Percentiles rank a stretch among this genome's conserved stretches.
phyloP scores from a whole-genome alignment of 2,888 invertebrate species.

The Mythimna loreyi region DNA sequence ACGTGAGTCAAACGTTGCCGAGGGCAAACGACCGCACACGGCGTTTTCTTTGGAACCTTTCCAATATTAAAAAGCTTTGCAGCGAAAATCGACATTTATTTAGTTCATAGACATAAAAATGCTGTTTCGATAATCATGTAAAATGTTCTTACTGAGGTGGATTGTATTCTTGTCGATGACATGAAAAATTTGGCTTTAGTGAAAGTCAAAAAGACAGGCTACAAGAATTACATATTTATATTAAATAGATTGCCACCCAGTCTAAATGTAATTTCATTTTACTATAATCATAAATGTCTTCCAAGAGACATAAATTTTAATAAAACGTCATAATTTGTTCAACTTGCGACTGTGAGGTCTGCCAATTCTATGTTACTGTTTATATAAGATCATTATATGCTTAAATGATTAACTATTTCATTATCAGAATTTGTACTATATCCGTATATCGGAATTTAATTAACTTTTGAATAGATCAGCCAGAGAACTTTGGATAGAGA shows the following conservation, averaged over 20 bases:
- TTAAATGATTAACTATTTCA: constrained; percentile 5
- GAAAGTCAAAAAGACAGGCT: neutral
- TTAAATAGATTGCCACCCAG: neutral
- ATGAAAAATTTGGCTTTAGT: neutral
- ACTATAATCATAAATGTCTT: constrained; percentile 9
- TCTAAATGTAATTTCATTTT: neutral
- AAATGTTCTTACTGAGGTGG: neutral
- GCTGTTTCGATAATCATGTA: constrained; percentile 9
- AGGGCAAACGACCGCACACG: constrained; percentile 77
- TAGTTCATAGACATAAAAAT: constrained; percentile 47
- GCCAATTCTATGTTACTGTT: constrained; percentile 13
- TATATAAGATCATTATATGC: constrained; percentile 11
- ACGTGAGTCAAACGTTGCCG: constrained; percentile 67
- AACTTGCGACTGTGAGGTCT: neutral
- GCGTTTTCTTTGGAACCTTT: constrained; percentile 78
- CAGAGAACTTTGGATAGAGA: neutral
- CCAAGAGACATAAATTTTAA: constrained; percentile 16
- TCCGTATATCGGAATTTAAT: neutral
- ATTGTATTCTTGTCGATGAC: neutral
- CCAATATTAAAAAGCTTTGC: constrained; percentile 71
- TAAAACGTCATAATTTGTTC: constrained; percentile 20
- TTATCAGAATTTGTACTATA: constrained; percentile 1
- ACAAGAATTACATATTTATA: neutral
- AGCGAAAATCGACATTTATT: constrained; percentile 53
- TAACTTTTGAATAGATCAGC: neutral